A percentile compares a stretch with the other conserved stretches of the same genome.
These are phyloP conservation scores for Ommatoiulus sabulosus DNA, from an alignment of 2,888 invertebrate species.

Conservation along the genomic window DNA sequence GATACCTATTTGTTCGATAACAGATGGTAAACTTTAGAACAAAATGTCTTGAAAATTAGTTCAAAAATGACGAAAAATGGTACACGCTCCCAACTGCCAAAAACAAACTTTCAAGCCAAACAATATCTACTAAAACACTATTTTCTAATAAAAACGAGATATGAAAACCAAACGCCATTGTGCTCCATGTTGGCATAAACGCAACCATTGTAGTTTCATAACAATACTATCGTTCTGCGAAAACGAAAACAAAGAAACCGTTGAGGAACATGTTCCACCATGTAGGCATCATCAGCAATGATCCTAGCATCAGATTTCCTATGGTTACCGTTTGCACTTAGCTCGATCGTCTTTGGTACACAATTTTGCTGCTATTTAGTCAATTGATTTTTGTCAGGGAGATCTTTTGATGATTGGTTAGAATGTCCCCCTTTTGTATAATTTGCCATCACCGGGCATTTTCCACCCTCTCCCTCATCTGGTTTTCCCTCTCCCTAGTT, in stretches of 20 bases:
- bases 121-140: too few relatives aligned
- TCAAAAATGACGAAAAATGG: too few relatives aligned
- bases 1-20: too few relatives aligned
- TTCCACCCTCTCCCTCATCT: not conserved
- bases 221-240: not conserved
- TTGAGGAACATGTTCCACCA: too few relatives aligned
- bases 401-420: conserved; percentile 19
- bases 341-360: conserved; percentile 7
- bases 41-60: too few relatives aligned
- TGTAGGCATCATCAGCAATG: not conserved
- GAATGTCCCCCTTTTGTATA: conserved; percentile 1
- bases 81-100: too few relatives aligned
- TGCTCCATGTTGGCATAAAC: not conserved
- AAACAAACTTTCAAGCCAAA: too few relatives aligned
- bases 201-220: not conserved
- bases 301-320: conserved; percentile 12
- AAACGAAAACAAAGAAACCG: too few relatives aligned
- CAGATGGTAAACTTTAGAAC: too few relatives aligned
- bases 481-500: not conserved
- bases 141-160: not conserved
- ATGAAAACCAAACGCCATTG: not conserved
- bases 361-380: conserved; percentile 25
- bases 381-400: conserved; percentile 11
- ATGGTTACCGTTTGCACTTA: conserved; percentile 34
- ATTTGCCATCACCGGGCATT: conserved; percentile 25